These are phyloP conservation scores for Peucedramus taeniatus DNA, from an alignment of 2,113 vertebrate genomes.

Conservation along the genomic window DNA sequence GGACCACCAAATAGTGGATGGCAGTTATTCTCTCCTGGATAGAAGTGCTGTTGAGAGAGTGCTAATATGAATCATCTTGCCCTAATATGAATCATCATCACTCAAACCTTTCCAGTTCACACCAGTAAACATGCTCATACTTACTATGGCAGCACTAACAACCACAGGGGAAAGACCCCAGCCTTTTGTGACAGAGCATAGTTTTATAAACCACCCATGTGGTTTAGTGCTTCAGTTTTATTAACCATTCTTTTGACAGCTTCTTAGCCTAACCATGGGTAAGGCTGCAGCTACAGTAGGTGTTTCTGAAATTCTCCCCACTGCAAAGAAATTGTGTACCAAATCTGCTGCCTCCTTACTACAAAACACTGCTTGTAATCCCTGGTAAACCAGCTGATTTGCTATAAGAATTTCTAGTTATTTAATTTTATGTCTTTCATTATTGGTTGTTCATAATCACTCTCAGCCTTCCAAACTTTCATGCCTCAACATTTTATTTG, in stretches of 20 bases:
- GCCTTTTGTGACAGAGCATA: not conserved
- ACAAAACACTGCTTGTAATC: not conserved
- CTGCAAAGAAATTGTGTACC: not conserved
- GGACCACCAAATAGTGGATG: not conserved
- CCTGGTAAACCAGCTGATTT: not conserved
- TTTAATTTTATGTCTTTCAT: slow-evolving; percentile 21
- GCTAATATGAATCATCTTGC: not conserved
- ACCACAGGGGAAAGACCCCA: not conserved
- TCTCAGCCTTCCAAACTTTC: not conserved
- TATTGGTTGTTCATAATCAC: slow-evolving; percentile 11
- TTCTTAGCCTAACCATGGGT: not conserved
- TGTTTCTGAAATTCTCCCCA: not conserved
- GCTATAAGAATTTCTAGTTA: not conserved
- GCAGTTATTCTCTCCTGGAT: not conserved
- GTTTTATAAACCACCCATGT: not conserved
- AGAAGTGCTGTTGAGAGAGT: not conserved
- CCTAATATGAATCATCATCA: not conserved
- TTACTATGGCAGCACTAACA: not conserved
- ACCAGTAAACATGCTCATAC: not conserved
- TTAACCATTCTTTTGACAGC: not conserved
- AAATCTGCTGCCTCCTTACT: not conserved
- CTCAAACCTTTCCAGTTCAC: not conserved
- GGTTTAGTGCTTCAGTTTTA: not conserved
- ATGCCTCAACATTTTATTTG: not conserved
- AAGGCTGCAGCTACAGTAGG: not conserved